Base-by-base conservation (phyloP, 2,797 vertebrate species). In the Discoglossus pictus region DNA sequence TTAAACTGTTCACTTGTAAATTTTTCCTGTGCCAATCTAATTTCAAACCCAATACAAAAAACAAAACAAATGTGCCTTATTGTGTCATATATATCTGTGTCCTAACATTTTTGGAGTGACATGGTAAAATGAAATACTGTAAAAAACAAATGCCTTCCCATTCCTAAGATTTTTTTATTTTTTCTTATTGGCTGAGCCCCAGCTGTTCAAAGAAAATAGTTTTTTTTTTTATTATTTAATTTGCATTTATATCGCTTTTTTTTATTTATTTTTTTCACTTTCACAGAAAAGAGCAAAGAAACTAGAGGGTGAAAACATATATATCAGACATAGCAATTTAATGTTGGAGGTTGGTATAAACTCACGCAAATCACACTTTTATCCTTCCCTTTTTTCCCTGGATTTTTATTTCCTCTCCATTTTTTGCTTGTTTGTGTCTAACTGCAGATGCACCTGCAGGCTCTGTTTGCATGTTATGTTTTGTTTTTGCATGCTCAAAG, bases 291-390 rank as follows among this genome's bases (percentile, higher is more conserved):
- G 93, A 91, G 90, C 94, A 90, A 98, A 97, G 91, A 98, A 93
- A 92, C 91, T 96, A 90, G 94, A 98, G 93, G 97, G 95, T 87
- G 97, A 98, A 97, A 98, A 93, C 86, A 94, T 99, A 94, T 99
- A 99, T 95, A 97, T 98, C 94, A 98, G 96, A 84, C 97, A 99
- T 96, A 99, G 97, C 93, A 98, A 98, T 95, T 96, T 99, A 94
- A 99, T 99, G 97, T 93, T 99, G 94, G 97, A 99, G 97, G 97
- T 99, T 98, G 92, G 97, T 99, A 96, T 96, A 76, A 86, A 83
- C 74, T 91, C 83, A 88, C 82, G 85, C 84, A 59, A 39, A n/a
- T n/a, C n/a, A n/a, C n/a, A n/a, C n/a, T n/a, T n/a, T n/a, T 38
- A n/a, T 17, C 9, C 61, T 86, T 83, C 74, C 84, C 80, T 88